phyloP scores from a whole-genome alignment of 2,797 vertebrate genomes.

The Sebastes diploproa region DNA sequence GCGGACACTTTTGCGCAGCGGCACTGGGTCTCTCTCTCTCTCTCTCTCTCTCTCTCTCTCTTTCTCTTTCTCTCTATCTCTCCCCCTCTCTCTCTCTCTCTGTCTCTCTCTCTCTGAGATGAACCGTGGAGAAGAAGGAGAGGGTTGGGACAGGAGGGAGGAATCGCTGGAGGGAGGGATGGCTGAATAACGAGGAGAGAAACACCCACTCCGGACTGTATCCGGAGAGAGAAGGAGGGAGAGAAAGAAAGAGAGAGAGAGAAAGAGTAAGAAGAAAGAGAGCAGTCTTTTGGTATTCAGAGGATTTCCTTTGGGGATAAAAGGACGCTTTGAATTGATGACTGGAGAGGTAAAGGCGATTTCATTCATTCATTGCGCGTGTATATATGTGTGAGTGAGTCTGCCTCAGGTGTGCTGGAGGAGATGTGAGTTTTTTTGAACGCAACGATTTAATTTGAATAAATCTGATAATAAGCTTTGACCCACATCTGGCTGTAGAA shows the following conservation, averaged over 20 bases:
- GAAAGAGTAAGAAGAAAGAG: slow-evolving; percentile 30
- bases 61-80: slow-evolving; percentile 12
- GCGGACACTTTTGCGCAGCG: slow-evolving; percentile 52
- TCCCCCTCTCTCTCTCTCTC: slow-evolving; percentile 25
- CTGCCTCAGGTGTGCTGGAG: slow-evolving; percentile 48
- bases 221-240: slow-evolving; percentile 63
- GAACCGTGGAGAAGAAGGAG: slow-evolving; percentile 33
- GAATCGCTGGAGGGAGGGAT: slow-evolving; percentile 77
- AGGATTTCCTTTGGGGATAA: slow-evolving; percentile 59
- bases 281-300: slow-evolving; percentile 41
- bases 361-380: slow-evolving; percentile 56
- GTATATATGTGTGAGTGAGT: background rate
- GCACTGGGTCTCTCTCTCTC: slow-evolving; percentile 22
- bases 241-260: slow-evolving; percentile 39
- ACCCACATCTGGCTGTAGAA: slow-evolving; percentile 5
- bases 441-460: slow-evolving; percentile 12
- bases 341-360: slow-evolving; percentile 67
- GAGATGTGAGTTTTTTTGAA: background rate
- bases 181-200: slow-evolving; percentile 75
- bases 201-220: slow-evolving; percentile 78
- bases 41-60: slow-evolving; percentile 15
- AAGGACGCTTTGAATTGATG: slow-evolving; percentile 67
- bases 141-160: slow-evolving; percentile 72
- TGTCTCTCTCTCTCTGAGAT: slow-evolving; percentile 25
- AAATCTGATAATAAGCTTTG: slow-evolving; percentile 24